Evolutionary conservation across 1,140 invertebrate species (phyloP), one percentile per base, ranked within the genome.

Genomic region (Gonatopus flavifemur): DNA sequence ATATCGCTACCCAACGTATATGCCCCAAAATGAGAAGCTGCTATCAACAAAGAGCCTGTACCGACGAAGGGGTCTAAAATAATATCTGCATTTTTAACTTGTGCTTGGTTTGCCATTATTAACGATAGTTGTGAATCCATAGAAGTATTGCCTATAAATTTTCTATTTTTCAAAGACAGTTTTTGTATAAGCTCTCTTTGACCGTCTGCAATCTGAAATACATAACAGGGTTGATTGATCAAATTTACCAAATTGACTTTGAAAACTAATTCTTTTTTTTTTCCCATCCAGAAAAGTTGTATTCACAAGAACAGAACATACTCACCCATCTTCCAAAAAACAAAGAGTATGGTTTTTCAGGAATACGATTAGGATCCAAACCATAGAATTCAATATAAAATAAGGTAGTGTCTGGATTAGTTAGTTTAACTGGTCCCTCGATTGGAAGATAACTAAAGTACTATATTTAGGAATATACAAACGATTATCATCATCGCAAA

Each of bases 141-240:
- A 63, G 90, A 94, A 0, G 96, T 98, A 69, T 97, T 98, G 5
- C 94, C 94, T 67, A 98, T 97, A 71, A 96, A 98, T 78, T 92
- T 92, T 16, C 95, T 82, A 21, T 84, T 88, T 77, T 96, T 96
- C 19, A 97, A 69, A 1, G 92, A 93, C 37, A 93, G 84, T 47
- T 87, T 82, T 53, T 84, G 79, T 25, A 96, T 90, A 18, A 89
- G 75, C 54, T 90, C 82, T 49, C 94, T 81, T 70, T 93, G 87
- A 2, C 94, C 93, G 77, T 90, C 85, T 24, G 84, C 82, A 67
- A 93, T 74, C 91, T 92, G 55, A 24, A 75, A 52, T 50, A 22
- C 10, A 57, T 40, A 50, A 39, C 43, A 37, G n/a, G n/a, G n/a
- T n/a, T n/a, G n/a, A n/a, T 59, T 28, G 36, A 52, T 43, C 39